A percentile compares a stretch with the other conserved stretches of the same genome.
Evolutionary conservation across 2,797 vertebrate species (phyloP).

Genomic region (Coranthus polyacanthus): DNA sequence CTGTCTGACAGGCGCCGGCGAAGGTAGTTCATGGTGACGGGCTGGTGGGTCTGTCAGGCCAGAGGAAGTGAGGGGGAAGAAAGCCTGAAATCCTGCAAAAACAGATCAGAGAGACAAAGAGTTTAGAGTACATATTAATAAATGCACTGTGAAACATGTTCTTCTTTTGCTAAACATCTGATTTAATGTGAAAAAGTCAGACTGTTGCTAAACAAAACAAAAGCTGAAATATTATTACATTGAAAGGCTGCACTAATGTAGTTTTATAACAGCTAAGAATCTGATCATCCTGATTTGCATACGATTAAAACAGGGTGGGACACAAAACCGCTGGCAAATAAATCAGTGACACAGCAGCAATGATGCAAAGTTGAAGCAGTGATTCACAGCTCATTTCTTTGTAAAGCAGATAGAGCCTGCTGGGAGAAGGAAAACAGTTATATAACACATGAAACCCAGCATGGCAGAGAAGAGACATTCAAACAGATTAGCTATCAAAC

Average conservation of each 20-base stretch:
- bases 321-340: constrained; percentile 22
- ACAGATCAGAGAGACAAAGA: background rate
- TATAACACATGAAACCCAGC: constrained; percentile 48
- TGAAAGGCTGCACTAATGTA: background rate
- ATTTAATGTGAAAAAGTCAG: background rate
- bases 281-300: constrained; percentile 40
- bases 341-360: constrained; percentile 50
- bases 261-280: constrained; percentile 1
- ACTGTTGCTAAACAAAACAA: constrained; percentile 1
- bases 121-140: background rate
- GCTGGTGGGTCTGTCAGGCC: constrained; percentile 65
- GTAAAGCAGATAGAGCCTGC: constrained; percentile 34
- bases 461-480: constrained; percentile 50
- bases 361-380: constrained; percentile 43
- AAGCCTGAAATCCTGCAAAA: constrained; percentile 42
- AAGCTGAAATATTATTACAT: background rate
- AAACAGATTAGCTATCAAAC: constrained; percentile 57
- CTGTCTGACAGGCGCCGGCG: constrained; percentile 95
- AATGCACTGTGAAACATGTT: background rate
- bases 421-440: constrained; percentile 50
- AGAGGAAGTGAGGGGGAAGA: constrained; percentile 44
- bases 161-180: too few species aligned
- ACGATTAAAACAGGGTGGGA: constrained; percentile 27
- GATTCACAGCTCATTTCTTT: constrained; percentile 52
- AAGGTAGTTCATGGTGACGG: constrained; percentile 94